These are phyloP conservation scores for Leptinotarsa lineolata DNA, from an alignment of 1,140 invertebrate species.

Conservation along the genomic window DNA sequence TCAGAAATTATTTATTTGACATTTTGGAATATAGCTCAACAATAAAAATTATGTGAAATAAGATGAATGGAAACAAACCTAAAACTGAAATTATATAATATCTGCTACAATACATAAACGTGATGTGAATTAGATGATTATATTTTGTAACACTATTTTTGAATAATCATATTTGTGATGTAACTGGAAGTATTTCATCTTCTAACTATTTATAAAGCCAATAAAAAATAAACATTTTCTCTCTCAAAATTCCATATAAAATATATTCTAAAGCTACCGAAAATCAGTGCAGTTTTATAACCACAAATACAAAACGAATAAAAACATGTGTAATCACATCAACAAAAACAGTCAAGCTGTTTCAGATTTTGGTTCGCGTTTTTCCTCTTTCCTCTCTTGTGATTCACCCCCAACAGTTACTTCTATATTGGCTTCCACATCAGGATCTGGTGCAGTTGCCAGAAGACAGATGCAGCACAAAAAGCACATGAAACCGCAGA, in stretches of 20 bases:
- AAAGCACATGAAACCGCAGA: constrained; percentile 31
- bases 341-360: background rate
- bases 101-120: too few relatives aligned
- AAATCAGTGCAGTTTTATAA: background rate
- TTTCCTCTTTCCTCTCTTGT: background rate
- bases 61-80: too few relatives aligned
- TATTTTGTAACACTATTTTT: too few relatives aligned
- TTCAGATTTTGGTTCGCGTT: background rate
- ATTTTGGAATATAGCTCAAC: too few relatives aligned
- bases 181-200: too few relatives aligned
- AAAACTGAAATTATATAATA: too few relatives aligned
- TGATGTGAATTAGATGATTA: too few relatives aligned
- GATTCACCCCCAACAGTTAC: background rate
- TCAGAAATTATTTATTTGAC: too few relatives aligned
- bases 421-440: constrained; percentile 19
- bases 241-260: background rate
- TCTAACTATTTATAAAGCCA: too few relatives aligned
- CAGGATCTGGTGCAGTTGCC: background rate
- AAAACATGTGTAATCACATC: background rate
- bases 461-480: constrained; percentile 33
- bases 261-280: background rate
- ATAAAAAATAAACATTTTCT: too few relatives aligned
- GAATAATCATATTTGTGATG: too few relatives aligned
- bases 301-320: background rate
- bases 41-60: too few relatives aligned